These are phyloP conservation scores for Chalcis sispes DNA, from an alignment of 2,888 invertebrate genomes.

Conservation along the genomic window DNA sequence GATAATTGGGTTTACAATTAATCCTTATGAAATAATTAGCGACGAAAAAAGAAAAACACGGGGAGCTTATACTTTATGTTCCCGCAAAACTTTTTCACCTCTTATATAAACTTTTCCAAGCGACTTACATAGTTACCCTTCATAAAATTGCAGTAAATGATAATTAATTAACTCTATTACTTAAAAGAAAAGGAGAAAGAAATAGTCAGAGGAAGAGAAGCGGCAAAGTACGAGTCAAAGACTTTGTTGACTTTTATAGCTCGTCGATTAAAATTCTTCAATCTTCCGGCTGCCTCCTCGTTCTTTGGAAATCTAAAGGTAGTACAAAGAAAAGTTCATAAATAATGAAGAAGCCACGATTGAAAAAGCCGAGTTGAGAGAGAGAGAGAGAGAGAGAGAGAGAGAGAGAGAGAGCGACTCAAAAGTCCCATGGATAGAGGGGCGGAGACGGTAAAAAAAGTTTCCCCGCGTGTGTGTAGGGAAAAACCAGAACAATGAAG, in stretches of 20 bases:
- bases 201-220: too few species aligned
- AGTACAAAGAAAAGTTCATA: background rate
- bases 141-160: constrained; percentile 36
- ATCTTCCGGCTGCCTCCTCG: too few species aligned
- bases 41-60: too few species aligned
- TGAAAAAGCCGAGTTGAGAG: background rate
- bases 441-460: too few species aligned
- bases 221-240: too few species aligned
- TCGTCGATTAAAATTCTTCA: constrained; percentile 14
- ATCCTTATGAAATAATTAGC: constrained; percentile 8
- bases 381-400: background rate
- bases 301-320: background rate
- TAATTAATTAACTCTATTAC: constrained; percentile 15
- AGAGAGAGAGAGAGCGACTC: background rate
- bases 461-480: too few species aligned
- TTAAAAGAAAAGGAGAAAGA: too few species aligned
- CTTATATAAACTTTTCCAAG: constrained; percentile 17
- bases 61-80: constrained; percentile 14
- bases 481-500: background rate
- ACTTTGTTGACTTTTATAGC: background rate
- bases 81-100: constrained; percentile 19
- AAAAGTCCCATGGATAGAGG: background rate
- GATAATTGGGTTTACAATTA: background rate
- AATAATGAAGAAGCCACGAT: background rate
- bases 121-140: constrained; percentile 1